Conservation (phyloP, 2,888 invertebrate genomes). For the Dastarcus helophoroides region DNA sequence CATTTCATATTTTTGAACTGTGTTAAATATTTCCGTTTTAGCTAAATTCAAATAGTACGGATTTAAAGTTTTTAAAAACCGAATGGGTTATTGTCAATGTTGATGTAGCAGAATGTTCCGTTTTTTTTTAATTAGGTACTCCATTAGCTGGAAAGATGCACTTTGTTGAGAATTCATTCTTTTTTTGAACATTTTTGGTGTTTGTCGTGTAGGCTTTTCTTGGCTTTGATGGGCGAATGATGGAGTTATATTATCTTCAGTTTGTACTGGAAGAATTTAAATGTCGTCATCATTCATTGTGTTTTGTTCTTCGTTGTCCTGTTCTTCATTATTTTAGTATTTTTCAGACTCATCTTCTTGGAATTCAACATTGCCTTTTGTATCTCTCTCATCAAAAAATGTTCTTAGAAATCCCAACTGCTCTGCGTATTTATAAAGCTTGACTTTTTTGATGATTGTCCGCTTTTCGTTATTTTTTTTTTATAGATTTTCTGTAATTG, state of each 20-base stretch:
- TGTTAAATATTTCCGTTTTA: conserved; percentile 14
- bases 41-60: conserved; percentile 12
- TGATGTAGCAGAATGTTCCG: conserved; percentile 1
- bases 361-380: conserved; percentile 9
- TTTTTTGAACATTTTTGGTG: conserved; percentile 2
- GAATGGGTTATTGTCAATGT: conserved; percentile 10
- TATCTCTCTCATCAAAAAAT: conserved; percentile 6
- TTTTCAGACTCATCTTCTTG: conserved; percentile 8
- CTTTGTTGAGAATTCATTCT: conserved; percentile 3
- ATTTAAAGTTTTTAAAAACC: conserved; percentile 11
- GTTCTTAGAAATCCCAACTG: conserved; percentile 7
- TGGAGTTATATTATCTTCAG: not conserved
- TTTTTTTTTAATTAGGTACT: conserved; percentile 10
- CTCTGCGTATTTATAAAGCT: conserved; percentile 13
- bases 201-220: conserved; percentile 1
- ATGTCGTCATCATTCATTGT: no score
- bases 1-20: conserved; percentile 14
- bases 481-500: conserved; percentile 13
- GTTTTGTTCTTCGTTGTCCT: conserved; percentile 5
- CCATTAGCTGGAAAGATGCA: conserved; percentile 9
- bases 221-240: conserved; percentile 1
- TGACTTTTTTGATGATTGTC: conserved; percentile 9
- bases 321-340: conserved; percentile 1
- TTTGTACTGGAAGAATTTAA: conserved; percentile 1
- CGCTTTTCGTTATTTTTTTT: conserved; percentile 9